These are phyloP conservation scores for Hydropsyche betteni DNA, from an alignment of 2,888 invertebrate species.

Conservation along the genomic window DNA sequence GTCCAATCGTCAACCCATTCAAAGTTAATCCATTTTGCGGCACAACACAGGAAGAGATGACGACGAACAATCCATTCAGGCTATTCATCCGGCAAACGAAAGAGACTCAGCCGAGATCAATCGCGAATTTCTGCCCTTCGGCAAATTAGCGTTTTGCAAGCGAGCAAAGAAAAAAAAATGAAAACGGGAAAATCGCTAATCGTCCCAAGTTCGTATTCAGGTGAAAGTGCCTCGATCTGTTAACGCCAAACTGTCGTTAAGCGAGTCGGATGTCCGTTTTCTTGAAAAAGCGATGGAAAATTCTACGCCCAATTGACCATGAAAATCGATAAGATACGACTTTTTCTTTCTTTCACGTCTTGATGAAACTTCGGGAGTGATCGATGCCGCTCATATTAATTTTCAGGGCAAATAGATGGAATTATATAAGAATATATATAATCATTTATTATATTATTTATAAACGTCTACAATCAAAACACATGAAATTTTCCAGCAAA, in stretches of 20 bases:
- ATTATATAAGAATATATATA: too few species aligned
- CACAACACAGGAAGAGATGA: not conserved
- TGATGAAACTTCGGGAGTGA: not conserved
- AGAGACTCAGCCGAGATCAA: not conserved
- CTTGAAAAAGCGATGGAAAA: not conserved
- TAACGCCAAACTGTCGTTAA: constrained; percentile 3
- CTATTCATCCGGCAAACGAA: constrained; percentile 3
- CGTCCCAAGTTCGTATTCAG: constrained; percentile 4
- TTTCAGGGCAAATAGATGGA: too few species aligned
- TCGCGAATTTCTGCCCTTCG: constrained; percentile 2
- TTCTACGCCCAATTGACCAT: constrained; percentile 1
- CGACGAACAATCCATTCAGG: constrained; percentile 11
- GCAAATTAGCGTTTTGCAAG: constrained; percentile 6
- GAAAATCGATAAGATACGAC: not conserved
- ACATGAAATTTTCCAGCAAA: too few species aligned
- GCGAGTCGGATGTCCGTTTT: not conserved
- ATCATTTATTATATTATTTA: too few species aligned
- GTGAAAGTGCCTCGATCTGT: not conserved
- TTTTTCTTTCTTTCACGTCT: not conserved
- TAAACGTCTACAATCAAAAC: too few species aligned
- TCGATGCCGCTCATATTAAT: constrained; percentile 2
- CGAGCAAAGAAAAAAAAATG: not conserved
- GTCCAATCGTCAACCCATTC: constrained; percentile 8
- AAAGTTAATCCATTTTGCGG: constrained; percentile 11
- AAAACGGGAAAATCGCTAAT: constrained; percentile 12